phyloP scores from a whole-genome alignment of 2,888 invertebrate genomes.

The Ceramica pisi region DNA sequence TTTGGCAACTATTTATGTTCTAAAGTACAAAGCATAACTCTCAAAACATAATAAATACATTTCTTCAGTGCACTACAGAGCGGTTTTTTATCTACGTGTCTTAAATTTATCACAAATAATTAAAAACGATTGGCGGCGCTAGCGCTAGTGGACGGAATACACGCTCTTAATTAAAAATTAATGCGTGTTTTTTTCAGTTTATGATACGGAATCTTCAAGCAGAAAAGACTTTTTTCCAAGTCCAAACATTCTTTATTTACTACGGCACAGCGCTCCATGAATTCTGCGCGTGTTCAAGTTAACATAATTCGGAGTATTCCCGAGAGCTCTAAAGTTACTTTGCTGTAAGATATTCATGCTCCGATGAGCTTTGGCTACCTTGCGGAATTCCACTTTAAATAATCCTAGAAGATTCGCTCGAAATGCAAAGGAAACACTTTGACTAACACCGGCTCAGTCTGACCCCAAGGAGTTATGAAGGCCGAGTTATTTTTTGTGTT shows the following conservation, averaged over 20 bases:
- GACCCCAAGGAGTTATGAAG: not conserved
- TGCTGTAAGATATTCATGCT: conserved; percentile 23
- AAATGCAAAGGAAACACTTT: not conserved
- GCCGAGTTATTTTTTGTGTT: not conserved
- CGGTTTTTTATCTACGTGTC: no score
- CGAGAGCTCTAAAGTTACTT: conserved; percentile 26
- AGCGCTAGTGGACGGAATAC: no score
- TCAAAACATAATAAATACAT: no score
- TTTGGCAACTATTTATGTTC: no score
- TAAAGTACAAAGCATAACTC: no score
- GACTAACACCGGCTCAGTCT: not conserved
- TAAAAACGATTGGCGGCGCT: no score
- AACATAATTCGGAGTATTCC: conserved; percentile 10
- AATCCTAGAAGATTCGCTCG: not conserved
- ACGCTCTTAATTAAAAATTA: no score
- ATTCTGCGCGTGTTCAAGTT: not conserved
- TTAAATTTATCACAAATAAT: no score
- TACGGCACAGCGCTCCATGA: not conserved
- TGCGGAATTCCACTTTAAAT: conserved; percentile 1
- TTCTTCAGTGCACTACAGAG: no score
- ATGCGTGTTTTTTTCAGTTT: no score
- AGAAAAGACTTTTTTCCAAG: not conserved
- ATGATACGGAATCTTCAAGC: no score
- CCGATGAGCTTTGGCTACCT: conserved; percentile 6
- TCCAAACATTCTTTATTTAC: not conserved